Percentiles rank a stretch among this genome's conserved stretches.
Conservation (phyloP, 2,888 invertebrate genomes). For the Drosophila greeni region DNA sequence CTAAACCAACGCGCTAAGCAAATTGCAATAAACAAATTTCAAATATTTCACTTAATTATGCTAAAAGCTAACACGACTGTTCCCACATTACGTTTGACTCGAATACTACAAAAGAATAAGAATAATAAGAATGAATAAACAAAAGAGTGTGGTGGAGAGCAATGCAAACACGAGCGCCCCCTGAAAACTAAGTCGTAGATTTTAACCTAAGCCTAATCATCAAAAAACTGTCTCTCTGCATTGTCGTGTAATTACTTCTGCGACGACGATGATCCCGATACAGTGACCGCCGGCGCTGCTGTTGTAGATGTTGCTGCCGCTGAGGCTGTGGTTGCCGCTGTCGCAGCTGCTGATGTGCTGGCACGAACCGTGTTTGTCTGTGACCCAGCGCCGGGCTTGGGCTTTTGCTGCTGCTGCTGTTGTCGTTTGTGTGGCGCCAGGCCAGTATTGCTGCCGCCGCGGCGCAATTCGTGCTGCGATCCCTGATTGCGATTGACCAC, state of each 20-base stretch:
- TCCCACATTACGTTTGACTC: slow-evolving; percentile 56
- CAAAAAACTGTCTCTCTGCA: slow-evolving; percentile 45
- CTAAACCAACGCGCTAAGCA: slow-evolving; percentile 60
- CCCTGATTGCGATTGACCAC: slow-evolving; percentile 77
- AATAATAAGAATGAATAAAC: slow-evolving; percentile 61
- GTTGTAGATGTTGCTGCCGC: slow-evolving; percentile 27
- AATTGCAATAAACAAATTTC: slow-evolving; percentile 64
- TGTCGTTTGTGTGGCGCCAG: slow-evolving; percentile 66
- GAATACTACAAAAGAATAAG: slow-evolving; percentile 61
- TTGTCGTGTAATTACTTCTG: slow-evolving; percentile 55
- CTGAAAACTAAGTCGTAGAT: slow-evolving; percentile 42
- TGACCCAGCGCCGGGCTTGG: slow-evolving; percentile 57
- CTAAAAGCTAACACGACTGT: slow-evolving; percentile 61
- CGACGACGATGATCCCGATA: slow-evolving; percentile 58
- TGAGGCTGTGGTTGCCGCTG: slow-evolving; percentile 27
- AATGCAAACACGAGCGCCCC: slow-evolving; percentile 10
- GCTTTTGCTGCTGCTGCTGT: slow-evolving; percentile 57
- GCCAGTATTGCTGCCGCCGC: slow-evolving; percentile 75
- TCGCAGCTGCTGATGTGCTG: slow-evolving; percentile 41
- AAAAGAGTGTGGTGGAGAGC: slow-evolving; percentile 42
- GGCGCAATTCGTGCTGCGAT: slow-evolving; percentile 73
- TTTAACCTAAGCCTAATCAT: slow-evolving; percentile 55
- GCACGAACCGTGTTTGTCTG: slow-evolving; percentile 59
- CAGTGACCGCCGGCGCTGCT: slow-evolving; percentile 27
- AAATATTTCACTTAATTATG: slow-evolving; percentile 61